A percentile compares a stretch with the other conserved stretches of the same genome.
Conservation (phyloP, 2,797 vertebrate genomes). For the Clarias pachynema region DNA sequence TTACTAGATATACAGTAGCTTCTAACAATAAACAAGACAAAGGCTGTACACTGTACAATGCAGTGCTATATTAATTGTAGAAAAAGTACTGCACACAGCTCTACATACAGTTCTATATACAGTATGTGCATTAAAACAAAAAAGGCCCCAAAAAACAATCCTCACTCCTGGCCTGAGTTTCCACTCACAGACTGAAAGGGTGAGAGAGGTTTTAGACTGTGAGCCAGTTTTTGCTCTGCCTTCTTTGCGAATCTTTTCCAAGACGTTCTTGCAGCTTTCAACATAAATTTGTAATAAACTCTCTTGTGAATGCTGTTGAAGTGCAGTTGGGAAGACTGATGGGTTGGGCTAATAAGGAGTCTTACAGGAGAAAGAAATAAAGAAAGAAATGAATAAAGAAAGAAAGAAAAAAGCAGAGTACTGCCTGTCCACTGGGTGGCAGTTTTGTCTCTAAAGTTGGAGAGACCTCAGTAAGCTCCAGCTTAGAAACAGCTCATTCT, state of each 20-base stretch:
- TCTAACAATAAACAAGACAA: neutral
- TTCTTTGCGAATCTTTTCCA: neutral
- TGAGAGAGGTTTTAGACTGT: neutral
- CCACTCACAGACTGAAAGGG: neutral
- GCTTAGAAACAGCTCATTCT: neutral
- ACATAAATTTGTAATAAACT: neutral
- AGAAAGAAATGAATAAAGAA: neutral
- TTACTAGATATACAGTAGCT: neutral
- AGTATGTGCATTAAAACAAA: neutral
- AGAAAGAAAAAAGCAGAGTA: neutral
- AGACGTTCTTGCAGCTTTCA: neutral
- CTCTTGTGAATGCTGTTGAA: neutral
- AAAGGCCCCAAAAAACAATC: neutral
- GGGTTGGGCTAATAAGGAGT: neutral
- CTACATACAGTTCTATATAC: no score
- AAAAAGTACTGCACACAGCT: neutral
- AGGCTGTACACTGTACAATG: neutral
- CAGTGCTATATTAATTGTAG: neutral
- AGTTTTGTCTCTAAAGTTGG: slow-evolving; percentile 24
- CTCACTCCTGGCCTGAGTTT: neutral
- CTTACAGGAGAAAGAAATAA: neutral
- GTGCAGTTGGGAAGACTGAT: neutral
- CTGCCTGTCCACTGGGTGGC: slow-evolving; percentile 31
- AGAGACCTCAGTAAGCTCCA: neutral
- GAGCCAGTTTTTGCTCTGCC: neutral